phyloP scores from a whole-genome alignment of 2,113 vertebrate genomes.

The Dasyornis broadbenti region DNA sequence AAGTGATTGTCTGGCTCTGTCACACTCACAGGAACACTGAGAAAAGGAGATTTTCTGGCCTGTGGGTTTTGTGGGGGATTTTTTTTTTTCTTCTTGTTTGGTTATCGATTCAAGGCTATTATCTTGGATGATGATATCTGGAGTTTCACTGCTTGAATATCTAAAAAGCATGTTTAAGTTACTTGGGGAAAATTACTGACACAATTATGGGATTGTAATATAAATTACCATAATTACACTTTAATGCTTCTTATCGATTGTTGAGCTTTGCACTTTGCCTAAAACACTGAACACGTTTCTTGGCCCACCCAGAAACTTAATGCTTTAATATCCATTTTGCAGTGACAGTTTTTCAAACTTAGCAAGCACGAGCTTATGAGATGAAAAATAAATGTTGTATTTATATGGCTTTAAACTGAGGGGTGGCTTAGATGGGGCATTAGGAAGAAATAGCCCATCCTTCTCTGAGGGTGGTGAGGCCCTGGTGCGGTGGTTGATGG shows the following conservation, averaged over 20 bases:
- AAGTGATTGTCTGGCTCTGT: neutral
- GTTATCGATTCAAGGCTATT: constrained; percentile 48
- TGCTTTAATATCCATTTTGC: neutral
- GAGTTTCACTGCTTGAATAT: neutral
- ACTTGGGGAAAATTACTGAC: constrained; percentile 47
- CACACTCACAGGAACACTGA: neutral
- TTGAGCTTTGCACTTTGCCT: neutral
- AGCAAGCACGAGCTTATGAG: neutral
- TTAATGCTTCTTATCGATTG: constrained; percentile 49
- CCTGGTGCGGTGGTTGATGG: too few relatives aligned
- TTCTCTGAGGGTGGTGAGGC: neutral
- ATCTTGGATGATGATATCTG: constrained; percentile 55
- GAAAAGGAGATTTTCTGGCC: neutral
- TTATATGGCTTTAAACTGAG: neutral
- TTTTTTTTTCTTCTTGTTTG: neutral
- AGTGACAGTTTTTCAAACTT: neutral
- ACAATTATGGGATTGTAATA: constrained; percentile 58
- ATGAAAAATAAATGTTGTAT: neutral
- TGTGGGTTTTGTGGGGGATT: neutral
- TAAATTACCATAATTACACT: constrained; percentile 55
- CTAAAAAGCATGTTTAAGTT: constrained; percentile 10
- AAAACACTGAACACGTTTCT: neutral
- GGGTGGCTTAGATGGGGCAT: neutral
- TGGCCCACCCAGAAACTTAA: neutral
- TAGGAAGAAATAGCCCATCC: neutral